Base-by-base conservation (phyloP, 2,888 invertebrate genomes). In the Nephrotoma flavescens region DNA sequence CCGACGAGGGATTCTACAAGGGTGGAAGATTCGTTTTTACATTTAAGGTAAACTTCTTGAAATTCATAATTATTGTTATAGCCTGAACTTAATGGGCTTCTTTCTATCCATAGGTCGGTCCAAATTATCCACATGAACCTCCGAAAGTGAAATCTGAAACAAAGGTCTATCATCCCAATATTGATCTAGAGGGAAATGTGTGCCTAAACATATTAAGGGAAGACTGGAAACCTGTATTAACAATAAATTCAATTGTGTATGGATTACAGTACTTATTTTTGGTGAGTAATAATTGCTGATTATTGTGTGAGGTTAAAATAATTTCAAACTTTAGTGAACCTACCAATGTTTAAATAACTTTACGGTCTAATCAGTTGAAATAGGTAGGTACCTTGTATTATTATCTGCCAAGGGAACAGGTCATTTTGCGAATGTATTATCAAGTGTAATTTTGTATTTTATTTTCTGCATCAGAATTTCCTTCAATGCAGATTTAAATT, bases 81-180 rank as follows among this genome's bases (percentile, higher is more conserved):
- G 31, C 3, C 31, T 31, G 2, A 31, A 3, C 2, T 31, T 42
- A 87, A 31, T 84, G n/a, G 31, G 31, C 31, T 42, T 86, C 71
- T n/a, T 42, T 86, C 84, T 87, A 87, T 90, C 31, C 89, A 3
- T 31, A 93, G 93, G 97, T 99, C 90, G 98, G 98, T 89, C 97
- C 97, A 90, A 98, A 97, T 92, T 99, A 99, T 92, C 99, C 99
- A 44, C 99, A 99, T 90, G 98, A 99, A 92, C 98, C 99, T 84
- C 99, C 99, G 31, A 99, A 99, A 93, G 99, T 99, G 45, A 99
- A 99, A 92, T 99, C 99, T 93, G 98, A 97, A 93, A 98, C 98
- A 83, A 96, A 96, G 91, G 98, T 99, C 86, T 99, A 99, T 92
- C 99, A 99, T 92, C 99, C 99, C 12, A 99, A 99, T 92, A 99